Evolutionary conservation across 2,113 vertebrate species (phyloP), one percentile per base, ranked within the genome.

Genomic region (Anoura caudifer): DNA sequence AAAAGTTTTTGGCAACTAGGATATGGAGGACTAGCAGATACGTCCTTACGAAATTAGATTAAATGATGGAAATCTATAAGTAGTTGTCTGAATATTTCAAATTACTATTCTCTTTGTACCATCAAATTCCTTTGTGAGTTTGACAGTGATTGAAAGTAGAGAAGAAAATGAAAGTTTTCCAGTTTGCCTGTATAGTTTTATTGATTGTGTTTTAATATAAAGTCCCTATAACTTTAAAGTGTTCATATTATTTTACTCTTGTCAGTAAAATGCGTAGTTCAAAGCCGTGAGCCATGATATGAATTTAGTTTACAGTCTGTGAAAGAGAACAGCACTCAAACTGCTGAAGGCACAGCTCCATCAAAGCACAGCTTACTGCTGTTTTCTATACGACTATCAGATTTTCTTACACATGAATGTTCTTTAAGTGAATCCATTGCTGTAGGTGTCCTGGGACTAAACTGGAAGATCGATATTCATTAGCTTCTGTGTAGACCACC

Each of bases 401-500:
- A 69, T 69, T 88, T 96, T 75, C 41, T 93, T 59, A 80, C 15
- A 63, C 56, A 11, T 86, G 26, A 59, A 65, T 92, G 69, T 91
- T 91, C 67, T 86, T 56, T 92, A 90, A 87, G 31, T 90, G n/a
- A 36, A 79, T 80, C 24, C 45, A 50, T 11, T 69, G 31, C 20
- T 50, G 20, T 63, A 92, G 59, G 17, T 59, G n/a, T 89, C 91
- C 65, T 4, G 14, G 41, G 33, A 8, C 79, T 87, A 81, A 96
- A 87, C 2, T 84, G 26, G 65, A 90, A 92, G 67, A 96, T 94
- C 47, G 83, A 65, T 93, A 70, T 59, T 97, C 43, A 85, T 94
- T 92, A 95, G 76, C 11, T 13, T 79, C 52, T 84, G 52, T 79
- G 61, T 70, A 75, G 69, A 56, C 56, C 79, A 82, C 41, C 56